Evolutionary conservation across 2,797 vertebrate species (phyloP).

Genomic region (Aulostomus chinensis): DNA sequence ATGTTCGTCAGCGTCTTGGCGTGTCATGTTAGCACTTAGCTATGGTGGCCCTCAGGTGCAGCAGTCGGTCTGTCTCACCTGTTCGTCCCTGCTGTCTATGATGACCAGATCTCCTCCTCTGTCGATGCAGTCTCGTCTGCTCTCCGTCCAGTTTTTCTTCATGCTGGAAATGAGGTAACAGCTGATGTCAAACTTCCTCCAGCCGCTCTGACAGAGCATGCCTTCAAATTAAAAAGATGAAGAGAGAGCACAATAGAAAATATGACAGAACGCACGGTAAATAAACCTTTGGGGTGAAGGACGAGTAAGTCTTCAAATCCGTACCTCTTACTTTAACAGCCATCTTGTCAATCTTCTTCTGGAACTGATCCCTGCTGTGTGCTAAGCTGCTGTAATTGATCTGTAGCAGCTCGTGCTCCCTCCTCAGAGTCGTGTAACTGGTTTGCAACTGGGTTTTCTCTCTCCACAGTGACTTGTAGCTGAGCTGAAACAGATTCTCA

Average conservation of each 20-base stretch:
- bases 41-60: not conserved
- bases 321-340: constrained; percentile 16
- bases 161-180: constrained; percentile 31
- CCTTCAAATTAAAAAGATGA: no score
- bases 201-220: constrained; percentile 11
- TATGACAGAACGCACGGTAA: no score
- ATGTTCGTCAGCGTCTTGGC: no score
- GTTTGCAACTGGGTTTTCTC: constrained; percentile 12
- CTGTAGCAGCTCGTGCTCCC: constrained; percentile 9
- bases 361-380: not conserved
- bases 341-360: constrained; percentile 10
- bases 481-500: not conserved
- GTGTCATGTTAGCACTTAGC: no score
- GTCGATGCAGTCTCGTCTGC: constrained; percentile 17
- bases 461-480: not conserved
- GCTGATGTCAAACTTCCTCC: constrained; percentile 28
- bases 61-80: constrained; percentile 39
- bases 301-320: not conserved
- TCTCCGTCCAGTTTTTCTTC: constrained; percentile 25
- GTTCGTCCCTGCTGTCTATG: constrained; percentile 27
- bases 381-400: constrained; percentile 3
- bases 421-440: not conserved
- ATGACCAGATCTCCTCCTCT: constrained; percentile 30
- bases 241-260: no score
- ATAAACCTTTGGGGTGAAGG: no score